phyloP scores from a whole-genome alignment of 2,888 invertebrate genomes.

The Crepidodera aurea region DNA sequence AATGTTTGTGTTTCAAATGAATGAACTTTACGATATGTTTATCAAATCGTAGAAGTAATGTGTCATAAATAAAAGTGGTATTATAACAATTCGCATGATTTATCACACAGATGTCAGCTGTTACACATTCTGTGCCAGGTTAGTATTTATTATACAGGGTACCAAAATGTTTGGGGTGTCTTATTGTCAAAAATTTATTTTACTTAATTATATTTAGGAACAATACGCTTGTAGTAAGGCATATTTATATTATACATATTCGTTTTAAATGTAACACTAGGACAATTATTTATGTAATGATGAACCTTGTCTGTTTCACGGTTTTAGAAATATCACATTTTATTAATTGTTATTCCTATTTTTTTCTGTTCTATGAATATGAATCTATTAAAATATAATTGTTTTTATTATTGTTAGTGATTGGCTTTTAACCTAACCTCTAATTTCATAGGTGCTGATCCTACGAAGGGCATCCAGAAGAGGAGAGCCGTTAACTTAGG shows the following conservation, averaged over 20 bases:
- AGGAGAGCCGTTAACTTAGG: constrained; percentile 81
- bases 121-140: constrained; percentile 65
- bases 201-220: neutral
- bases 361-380: too few species aligned
- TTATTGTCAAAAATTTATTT: constrained; percentile 27
- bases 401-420: neutral
- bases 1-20: constrained; percentile 39
- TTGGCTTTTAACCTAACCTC: constrained; percentile 30
- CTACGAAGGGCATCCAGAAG: constrained; percentile 82
- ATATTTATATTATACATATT: too few species aligned
- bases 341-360: too few species aligned
- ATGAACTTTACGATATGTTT: constrained; percentile 36
- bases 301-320: too few species aligned
- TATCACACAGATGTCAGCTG: constrained; percentile 64
- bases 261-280: neutral
- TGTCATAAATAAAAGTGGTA: constrained; percentile 41
- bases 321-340: too few species aligned
- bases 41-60: constrained; percentile 46
- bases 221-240: too few species aligned
- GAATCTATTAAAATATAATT: too few species aligned
- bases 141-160: constrained; percentile 51
- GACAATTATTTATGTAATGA: too few species aligned
- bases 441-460: constrained; percentile 75
- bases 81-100: constrained; percentile 58
- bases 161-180: constrained; percentile 30